Percentiles rank a stretch among this genome's conserved stretches.
phyloP scores from a whole-genome alignment of 92 coral and sea anemone species.

The Heteractis magnifica region DNA sequence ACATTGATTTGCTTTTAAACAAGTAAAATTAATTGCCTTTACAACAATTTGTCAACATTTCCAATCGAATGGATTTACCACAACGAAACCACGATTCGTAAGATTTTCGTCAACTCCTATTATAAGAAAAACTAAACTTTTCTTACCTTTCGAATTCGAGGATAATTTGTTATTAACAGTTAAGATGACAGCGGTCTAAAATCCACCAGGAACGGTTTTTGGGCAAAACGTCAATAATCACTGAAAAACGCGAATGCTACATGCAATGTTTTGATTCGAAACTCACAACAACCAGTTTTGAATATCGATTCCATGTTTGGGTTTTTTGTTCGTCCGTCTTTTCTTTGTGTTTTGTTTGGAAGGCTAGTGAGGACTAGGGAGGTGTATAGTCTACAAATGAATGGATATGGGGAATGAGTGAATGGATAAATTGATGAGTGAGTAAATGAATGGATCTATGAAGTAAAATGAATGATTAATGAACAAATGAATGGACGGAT shows the following conservation, averaged over 20 bases:
- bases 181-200: neutral
- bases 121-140: neutral
- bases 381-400: too few species aligned
- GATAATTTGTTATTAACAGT: neutral
- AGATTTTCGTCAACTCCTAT: neutral
- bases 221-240: neutral
- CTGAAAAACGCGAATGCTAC: neutral
- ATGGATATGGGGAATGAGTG: neutral
- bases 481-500: too few species aligned
- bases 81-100: neutral
- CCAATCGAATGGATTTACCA: neutral
- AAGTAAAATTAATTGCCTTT: too few species aligned
- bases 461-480: too few species aligned
- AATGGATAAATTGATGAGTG: neutral
- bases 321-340: too few species aligned
- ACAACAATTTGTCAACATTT: neutral
- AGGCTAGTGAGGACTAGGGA: too few species aligned
- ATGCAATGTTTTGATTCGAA: conserved; percentile 25
- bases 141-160: neutral
- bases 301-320: too few species aligned
- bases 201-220: conserved; percentile 7
- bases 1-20: too few species aligned
- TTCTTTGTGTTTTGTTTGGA: too few species aligned
- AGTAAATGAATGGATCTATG: too few species aligned
- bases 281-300: conserved; percentile 20